A percentile compares a stretch with the other conserved stretches of the same genome.
Evolutionary conservation across 30 jellyfish, hydroid and myxozoan species (phyloP).

Genomic region (Haliclystus octoradiatus): DNA sequence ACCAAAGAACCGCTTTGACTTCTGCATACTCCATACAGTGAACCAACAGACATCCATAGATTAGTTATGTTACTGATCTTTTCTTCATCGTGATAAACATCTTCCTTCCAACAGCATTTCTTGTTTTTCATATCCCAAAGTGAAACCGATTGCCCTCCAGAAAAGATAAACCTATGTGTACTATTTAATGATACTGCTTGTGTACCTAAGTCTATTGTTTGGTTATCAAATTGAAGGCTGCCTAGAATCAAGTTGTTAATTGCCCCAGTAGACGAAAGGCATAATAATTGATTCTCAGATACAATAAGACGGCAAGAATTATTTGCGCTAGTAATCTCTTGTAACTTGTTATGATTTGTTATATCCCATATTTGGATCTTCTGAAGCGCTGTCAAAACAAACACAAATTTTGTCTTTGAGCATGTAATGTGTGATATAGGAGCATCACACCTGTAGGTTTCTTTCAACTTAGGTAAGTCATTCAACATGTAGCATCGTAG

Average conservation of each 20-base stretch:
- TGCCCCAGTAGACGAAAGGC: background rate
- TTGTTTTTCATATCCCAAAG: background rate
- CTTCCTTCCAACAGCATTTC: background rate
- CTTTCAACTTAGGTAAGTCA: slow-evolving; percentile 3
- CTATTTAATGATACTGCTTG: background rate
- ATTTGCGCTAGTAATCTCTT: background rate
- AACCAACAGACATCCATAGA: background rate
- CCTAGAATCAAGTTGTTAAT: background rate
- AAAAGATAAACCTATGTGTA: background rate
- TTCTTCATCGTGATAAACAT: background rate
- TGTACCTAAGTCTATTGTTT: background rate
- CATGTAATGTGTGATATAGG: slow-evolving; percentile 50
- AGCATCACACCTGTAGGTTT: slow-evolving; percentile 6
- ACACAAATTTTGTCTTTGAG: slow-evolving; percentile 57
- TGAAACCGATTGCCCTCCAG: background rate
- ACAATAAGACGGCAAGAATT: background rate
- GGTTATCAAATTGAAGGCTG: background rate
- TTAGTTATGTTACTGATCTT: no score
- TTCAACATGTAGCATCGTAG: slow-evolving; percentile 39
- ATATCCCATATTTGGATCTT: slow-evolving; percentile 73
- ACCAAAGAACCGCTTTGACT: background rate
- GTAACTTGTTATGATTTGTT: slow-evolving; percentile 1
- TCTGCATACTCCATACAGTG: background rate
- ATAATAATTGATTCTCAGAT: background rate
- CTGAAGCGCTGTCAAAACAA: slow-evolving; percentile 24